Base-by-base conservation (phyloP, 2,113 vertebrate species). In the Physeter macrocephalus region DNA sequence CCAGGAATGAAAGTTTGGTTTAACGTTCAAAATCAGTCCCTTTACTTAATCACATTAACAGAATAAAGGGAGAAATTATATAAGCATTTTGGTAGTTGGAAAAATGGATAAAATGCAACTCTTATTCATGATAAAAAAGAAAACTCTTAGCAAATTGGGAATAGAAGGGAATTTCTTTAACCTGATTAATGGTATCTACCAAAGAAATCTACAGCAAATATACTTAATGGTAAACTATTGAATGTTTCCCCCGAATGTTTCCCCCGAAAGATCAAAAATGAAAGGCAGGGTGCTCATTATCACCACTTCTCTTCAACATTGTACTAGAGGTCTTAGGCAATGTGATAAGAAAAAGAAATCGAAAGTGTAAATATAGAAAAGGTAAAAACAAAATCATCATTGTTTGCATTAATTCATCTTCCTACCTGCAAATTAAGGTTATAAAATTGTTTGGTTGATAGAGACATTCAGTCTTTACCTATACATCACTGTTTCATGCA, bases 21-120 rank as follows among this genome's bases (percentile, higher is more conserved):
- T 71, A 80, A 85, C 61, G 39, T 92, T 75, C n/a, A 59, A 67
- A 92, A 46, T 82, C 59, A 66, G 29, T 75, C 36, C 74, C 11
- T 66, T 41, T 90, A 86, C 36, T 88, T 81, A 21, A 43, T 78
- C 43, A 39, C n/a, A 64, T 80, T 96, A 90, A 80, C 43, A 85
- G 66, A 95, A 92, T 81, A 46, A 92, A 93, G 54, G 20, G 23
- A 52, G 59, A 93, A 72, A 80, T 78, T 90, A 80, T 59, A 86
- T 54, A 87, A 81, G 18, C 64, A 83, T 80, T 54, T 93, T 13
- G 72, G 2, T 31, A 62, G 27, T 17, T 85, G 29, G 62, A 80
- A 78, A 69, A 71, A 71, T 20, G 69, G 27, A 43, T 83, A 43
- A 75, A 82, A 54, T 87, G n/a, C 39, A 92, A 6, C 39, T 84